Base-by-base conservation (phyloP, 1,140 invertebrate species). In the Lordiphosa clarofinis region DNA sequence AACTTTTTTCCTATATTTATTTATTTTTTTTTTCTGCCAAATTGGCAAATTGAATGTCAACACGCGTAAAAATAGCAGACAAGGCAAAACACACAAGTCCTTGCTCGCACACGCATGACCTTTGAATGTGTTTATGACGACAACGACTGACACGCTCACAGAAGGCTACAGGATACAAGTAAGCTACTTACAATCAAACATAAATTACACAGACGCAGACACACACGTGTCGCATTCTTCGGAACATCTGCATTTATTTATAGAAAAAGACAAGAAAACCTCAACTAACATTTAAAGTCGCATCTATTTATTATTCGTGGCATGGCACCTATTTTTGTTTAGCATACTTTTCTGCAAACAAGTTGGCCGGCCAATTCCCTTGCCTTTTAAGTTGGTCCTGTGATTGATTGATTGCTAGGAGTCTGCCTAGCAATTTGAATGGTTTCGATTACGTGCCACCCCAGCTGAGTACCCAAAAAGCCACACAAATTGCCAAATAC, bases 31-130 rank as follows among this genome's bases (percentile, higher is more conserved):
- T 4, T 21, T 66, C 50, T 69, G 73, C 75, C 57, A 82, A 84
- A 78, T 82, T 82, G 76, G 52, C 76, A 82, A 82, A 78, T 84
- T 84, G 78, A 82, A 78, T 84, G 78, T 82, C 76, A 82, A 82
- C 78, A 82, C 73, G 76, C 76, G 78, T 82, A 84, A 73, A 76
- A 84, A 82, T 81, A 75, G 60, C 62, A 68, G 46, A 44, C 46
- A 60, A 59, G 48, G 31, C 40, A 39, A 40, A 36, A 15, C 36
- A 42, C 21, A 15, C 42, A 47, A 37, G 43, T 43, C 49, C 31
- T 44, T 38, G 56, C 47, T 38, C 59, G 31, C 67, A 73, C 47
- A 78, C 69, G 53, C 70, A 58, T 71, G 71, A 61, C 53, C 72
- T 82, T 73, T 64, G 47, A 67, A 78, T 84, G 84, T 84, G 68